phyloP scores from a whole-genome alignment of 2,113 vertebrate genomes.

The Cygnus buccinator region DNA sequence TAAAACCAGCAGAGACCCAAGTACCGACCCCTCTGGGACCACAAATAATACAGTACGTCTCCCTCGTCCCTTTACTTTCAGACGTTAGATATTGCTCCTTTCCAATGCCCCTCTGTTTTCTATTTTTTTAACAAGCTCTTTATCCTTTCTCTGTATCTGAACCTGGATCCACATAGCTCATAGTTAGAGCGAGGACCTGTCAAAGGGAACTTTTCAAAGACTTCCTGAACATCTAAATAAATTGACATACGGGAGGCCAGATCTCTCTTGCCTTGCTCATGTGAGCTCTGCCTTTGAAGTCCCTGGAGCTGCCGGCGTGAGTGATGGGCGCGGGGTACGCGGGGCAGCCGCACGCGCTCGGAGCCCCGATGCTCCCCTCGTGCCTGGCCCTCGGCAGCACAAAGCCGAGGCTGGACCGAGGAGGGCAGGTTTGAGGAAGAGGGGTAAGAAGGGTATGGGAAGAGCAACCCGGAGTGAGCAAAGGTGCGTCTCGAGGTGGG shows the following conservation, averaged over 20 bases:
- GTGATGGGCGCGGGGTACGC: background rate
- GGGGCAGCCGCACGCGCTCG: rapidly evolving
- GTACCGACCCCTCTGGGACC: background rate
- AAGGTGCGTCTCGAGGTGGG: background rate
- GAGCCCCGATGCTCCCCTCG: rapidly evolving
- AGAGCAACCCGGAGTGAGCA: background rate
- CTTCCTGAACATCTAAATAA: conserved; percentile 40
- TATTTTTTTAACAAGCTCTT: conserved; percentile 35
- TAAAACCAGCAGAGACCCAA: conserved; percentile 55
- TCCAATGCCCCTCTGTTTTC: background rate
- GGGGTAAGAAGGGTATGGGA: too few species aligned
- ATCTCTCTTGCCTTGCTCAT: background rate
- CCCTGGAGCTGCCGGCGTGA: background rate
- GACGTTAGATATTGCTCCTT: background rate
- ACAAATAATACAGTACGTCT: background rate
- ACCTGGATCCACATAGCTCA: background rate
- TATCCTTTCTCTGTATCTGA: background rate
- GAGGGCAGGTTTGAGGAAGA: background rate
- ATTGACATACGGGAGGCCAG: background rate
- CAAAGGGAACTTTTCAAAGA: background rate
- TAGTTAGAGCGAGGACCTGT: background rate
- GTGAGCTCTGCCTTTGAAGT: background rate
- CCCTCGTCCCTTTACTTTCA: background rate
- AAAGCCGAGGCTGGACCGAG: rapidly evolving
- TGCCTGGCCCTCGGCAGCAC: background rate